Conservation (phyloP, 2,888 invertebrate genomes). For the Atethmia centrago region DNA sequence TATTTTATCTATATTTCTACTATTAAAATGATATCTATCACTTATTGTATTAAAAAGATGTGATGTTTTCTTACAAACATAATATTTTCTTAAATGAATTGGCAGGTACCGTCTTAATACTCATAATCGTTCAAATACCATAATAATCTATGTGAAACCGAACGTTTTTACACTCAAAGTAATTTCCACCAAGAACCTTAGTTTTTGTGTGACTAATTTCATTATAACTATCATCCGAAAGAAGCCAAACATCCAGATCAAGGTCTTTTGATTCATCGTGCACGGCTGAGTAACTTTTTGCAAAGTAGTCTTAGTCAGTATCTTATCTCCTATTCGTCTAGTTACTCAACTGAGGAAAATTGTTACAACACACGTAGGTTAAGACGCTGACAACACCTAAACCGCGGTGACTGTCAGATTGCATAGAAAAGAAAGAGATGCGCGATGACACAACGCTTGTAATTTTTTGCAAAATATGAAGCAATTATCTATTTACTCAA, state of each 20-base stretch:
- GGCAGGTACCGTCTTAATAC: too few species aligned
- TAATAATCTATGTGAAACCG: not conserved
- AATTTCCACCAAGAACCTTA: not conserved
- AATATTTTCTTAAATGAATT: too few species aligned
- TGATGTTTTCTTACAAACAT: too few species aligned
- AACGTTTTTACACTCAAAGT: not conserved
- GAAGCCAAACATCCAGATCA: conserved; percentile 29
- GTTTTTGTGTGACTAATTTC: conserved; percentile 19
- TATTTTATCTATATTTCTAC: too few species aligned
- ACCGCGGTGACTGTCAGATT: too few species aligned
- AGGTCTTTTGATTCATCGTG: conserved; percentile 37
- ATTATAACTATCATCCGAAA: conserved; percentile 22
- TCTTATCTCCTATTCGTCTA: conserved; percentile 39
- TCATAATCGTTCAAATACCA: not conserved
- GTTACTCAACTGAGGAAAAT: conserved; percentile 31
- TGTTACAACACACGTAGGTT: conserved; percentile 24
- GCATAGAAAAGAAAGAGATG: too few species aligned
- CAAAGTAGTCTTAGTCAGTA: conserved; percentile 28
- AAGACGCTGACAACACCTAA: too few species aligned
- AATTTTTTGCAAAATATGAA: too few species aligned
- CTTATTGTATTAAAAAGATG: too few species aligned
- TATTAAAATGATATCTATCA: too few species aligned
- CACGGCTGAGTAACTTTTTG: conserved; percentile 33
- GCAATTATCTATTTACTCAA: too few species aligned
- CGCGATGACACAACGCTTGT: too few species aligned